Conservation (phyloP, 1,140 invertebrate species). For the Mylabris phalerata region DNA sequence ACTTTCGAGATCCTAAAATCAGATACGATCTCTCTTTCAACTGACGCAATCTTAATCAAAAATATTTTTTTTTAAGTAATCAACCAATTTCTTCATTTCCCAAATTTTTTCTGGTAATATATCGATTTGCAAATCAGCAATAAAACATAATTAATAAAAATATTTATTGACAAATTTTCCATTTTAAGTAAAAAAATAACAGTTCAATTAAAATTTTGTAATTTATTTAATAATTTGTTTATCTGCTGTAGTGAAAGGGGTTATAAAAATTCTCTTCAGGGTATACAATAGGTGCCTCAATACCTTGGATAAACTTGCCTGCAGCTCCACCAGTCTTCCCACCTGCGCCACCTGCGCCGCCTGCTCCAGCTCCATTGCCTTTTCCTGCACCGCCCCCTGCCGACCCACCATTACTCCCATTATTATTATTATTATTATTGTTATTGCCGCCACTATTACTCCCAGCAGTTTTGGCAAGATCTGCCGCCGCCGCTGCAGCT, state of each 20-base stretch:
- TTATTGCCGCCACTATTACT: slow-evolving; percentile 13
- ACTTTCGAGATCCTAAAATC: too few species aligned
- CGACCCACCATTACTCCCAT: slow-evolving; percentile 2
- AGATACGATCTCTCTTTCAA: too few species aligned
- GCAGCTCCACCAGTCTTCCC: slow-evolving; percentile 8
- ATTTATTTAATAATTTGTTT: slow-evolving; percentile 1
- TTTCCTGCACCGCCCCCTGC: neutral
- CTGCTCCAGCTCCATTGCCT: slow-evolving; percentile 6
- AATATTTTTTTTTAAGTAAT: too few species aligned
- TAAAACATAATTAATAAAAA: too few species aligned
- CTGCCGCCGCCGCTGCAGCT: slow-evolving; percentile 46
- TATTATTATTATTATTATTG: too few species aligned
- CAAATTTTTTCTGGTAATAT: too few species aligned
- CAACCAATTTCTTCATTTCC: too few species aligned
- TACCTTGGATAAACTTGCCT: slow-evolving; percentile 11
- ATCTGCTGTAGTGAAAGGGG: slow-evolving; percentile 3
- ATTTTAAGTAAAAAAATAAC: too few species aligned
- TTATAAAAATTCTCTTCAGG: slow-evolving; percentile 19
- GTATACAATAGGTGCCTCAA: slow-evolving; percentile 9
- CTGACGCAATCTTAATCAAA: too few species aligned
- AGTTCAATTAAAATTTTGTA: neutral
- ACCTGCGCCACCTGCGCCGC: slow-evolving; percentile 15
- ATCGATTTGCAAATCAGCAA: too few species aligned
- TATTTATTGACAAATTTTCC: too few species aligned
- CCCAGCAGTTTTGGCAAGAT: slow-evolving; percentile 24